Conservation (phyloP, 2,113 vertebrate species). For the Trochalopteron elliotii region DNA sequence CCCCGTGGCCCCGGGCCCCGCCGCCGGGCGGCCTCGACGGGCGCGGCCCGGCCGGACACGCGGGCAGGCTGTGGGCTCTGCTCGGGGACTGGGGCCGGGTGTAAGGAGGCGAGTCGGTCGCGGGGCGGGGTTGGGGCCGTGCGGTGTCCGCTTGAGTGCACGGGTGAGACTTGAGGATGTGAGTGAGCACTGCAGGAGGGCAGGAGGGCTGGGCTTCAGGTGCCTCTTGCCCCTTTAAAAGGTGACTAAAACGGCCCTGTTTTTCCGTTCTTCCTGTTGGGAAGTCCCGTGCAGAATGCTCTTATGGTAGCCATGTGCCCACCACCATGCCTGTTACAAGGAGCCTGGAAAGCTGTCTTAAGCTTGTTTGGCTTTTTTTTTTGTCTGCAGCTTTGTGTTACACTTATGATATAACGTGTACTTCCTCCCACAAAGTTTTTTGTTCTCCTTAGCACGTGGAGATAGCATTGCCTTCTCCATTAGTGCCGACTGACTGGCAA, state of each 20-base stretch:
- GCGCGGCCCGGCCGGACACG: too few species aligned
- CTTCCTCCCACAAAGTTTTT: neutral
- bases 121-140: neutral
- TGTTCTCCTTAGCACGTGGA: neutral
- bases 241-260: accelerated
- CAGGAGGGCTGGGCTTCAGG: accelerated
- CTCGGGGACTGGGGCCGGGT: neutral
- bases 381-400: accelerated
- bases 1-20: too few species aligned
- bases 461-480: neutral
- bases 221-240: accelerated
- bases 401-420: accelerated
- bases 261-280: accelerated
- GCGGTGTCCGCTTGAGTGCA: accelerated
- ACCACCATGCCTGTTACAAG: neutral
- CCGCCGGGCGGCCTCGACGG: neutral
- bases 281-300: neutral
- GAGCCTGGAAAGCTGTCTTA: neutral
- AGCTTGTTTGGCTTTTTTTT: neutral
- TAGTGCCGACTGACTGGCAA: neutral
- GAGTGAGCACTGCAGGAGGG: too few species aligned
- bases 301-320: accelerated
- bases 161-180: accelerated
- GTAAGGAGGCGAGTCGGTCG: neutral
- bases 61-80: neutral